Evolutionary conservation across 1,140 invertebrate genomes (phyloP).

Genomic region (Caenorhabditis briggsae): DNA sequence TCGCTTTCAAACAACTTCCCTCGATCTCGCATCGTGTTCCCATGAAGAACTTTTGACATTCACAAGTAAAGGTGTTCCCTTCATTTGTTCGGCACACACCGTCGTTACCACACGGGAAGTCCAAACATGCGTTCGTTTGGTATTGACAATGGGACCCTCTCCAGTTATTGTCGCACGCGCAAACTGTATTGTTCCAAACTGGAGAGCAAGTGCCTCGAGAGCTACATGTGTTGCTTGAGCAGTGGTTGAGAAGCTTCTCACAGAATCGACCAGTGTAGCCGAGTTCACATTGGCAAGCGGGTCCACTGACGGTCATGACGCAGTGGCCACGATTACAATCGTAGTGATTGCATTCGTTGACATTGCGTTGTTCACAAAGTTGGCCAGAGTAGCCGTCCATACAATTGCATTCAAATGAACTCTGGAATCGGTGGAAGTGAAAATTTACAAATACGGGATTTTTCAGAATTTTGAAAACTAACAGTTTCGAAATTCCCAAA

Average conservation of each 20-base stretch:
- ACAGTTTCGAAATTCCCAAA: too few species aligned
- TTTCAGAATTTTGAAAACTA: too few species aligned
- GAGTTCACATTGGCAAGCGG: conserved; percentile 59
- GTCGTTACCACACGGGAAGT: conserved; percentile 72
- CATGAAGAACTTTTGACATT: conserved; percentile 63
- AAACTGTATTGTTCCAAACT: conserved; percentile 67
- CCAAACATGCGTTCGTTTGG: conserved; percentile 68
- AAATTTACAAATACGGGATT: too few species aligned
- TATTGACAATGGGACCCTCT: conserved; percentile 66
- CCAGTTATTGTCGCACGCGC: conserved; percentile 70
- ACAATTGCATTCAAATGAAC: conserved; percentile 60
- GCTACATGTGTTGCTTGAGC: conserved; percentile 63
- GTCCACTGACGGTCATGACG: conserved; percentile 14
- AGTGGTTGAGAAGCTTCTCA: conserved; percentile 44
- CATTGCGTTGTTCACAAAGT: conserved; percentile 3
- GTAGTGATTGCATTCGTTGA: conserved; percentile 57
- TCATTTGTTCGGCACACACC: conserved; percentile 66
- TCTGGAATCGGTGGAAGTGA: conserved; percentile 33
- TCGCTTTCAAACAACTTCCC: conserved; percentile 69
- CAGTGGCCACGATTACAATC: conserved; percentile 47
- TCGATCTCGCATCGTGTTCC: conserved; percentile 71
- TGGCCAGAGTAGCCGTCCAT: conserved; percentile 53
- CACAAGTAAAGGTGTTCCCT: conserved; percentile 5
- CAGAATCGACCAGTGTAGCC: conserved; percentile 60
- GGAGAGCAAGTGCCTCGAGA: conserved; percentile 66